Conservation (phyloP, 2,888 invertebrate species). For the Lycophotia porphyrea region DNA sequence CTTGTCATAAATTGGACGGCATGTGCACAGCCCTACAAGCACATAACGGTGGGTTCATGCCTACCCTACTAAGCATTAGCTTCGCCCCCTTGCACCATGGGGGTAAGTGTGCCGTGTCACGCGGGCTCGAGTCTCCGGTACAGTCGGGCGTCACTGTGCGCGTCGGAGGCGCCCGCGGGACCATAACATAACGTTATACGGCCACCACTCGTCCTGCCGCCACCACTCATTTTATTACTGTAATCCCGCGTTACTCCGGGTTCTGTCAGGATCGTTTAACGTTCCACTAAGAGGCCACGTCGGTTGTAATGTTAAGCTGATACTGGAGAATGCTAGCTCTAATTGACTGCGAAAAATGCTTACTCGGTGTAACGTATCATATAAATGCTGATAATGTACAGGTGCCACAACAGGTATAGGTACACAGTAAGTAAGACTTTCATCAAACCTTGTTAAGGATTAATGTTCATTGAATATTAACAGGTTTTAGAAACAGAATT, state of each 20-base stretch:
- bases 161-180: conserved; percentile 10
- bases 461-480: conserved; percentile 9
- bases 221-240: conserved; percentile 30
- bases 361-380: neutral
- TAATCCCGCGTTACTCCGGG: neutral
- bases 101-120: conserved; percentile 39
- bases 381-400: neutral
- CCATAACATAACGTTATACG: conserved; percentile 17
- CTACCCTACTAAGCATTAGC: conserved; percentile 29
- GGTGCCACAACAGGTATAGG: neutral
- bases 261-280: neutral
- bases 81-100: conserved; percentile 24
- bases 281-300: neutral
- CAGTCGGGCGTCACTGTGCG: conserved; percentile 3
- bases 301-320: neutral
- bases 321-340: neutral
- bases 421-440: neutral
- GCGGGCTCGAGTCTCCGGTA: conserved; percentile 6
- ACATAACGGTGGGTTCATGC: neutral
- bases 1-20: conserved; percentile 27
- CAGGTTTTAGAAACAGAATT: conserved; percentile 11
- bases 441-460: neutral
- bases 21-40: neutral
- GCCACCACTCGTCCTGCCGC: conserved; percentile 9
- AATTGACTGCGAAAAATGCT: neutral